Conservation (phyloP, 2,797 vertebrate genomes). For the Ctenopoma multispine region DNA sequence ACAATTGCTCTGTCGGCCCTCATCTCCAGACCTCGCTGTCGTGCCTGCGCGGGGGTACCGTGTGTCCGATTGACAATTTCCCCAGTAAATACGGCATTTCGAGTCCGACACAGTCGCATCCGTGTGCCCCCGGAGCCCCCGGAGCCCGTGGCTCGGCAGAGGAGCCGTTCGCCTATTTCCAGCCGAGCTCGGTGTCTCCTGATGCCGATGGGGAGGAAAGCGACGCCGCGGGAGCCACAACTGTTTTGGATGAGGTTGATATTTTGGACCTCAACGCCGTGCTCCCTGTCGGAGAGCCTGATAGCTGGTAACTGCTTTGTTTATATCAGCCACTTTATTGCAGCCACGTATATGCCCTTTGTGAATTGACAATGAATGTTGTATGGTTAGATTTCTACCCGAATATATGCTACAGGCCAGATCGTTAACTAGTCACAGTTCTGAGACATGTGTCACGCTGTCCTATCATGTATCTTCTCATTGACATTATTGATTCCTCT, state of each 20-base stretch:
- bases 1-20: conserved; percentile 81
- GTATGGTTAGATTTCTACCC: not conserved
- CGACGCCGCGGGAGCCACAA: conserved; percentile 61
- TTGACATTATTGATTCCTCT: conserved; percentile 49
- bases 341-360: not conserved
- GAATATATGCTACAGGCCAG: conserved; percentile 32
- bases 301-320: conserved; percentile 87
- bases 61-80: conserved; percentile 61
- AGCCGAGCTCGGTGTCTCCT: conserved; percentile 79
- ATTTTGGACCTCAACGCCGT: conserved; percentile 87
- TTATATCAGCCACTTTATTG: not conserved
- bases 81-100: conserved; percentile 74
- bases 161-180: conserved; percentile 89
- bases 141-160: conserved; percentile 51
- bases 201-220: conserved; percentile 64
- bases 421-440: conserved; percentile 21
- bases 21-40: conserved; percentile 75
- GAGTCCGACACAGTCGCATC: conserved; percentile 81
- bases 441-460: conserved; percentile 31
- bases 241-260: conserved; percentile 92
- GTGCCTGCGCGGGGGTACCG: conserved; percentile 62
- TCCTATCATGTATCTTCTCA: conserved; percentile 18
- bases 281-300: conserved; percentile 80
- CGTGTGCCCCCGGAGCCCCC: conserved; percentile 40
- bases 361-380: not conserved